Conservation (phyloP, 1,140 invertebrate genomes). For the Ips typographus region DNA sequence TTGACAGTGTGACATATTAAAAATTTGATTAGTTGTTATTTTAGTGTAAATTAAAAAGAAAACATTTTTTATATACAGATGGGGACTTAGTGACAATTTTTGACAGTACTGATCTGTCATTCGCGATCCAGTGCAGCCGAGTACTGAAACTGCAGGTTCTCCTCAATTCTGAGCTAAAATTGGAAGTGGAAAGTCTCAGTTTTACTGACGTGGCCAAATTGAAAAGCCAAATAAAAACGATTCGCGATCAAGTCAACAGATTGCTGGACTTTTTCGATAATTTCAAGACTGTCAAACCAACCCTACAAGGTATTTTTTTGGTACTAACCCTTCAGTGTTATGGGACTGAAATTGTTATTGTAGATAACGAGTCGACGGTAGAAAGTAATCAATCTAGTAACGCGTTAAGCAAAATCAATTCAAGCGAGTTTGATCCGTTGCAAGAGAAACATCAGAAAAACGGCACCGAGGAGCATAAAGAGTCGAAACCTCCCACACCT, state of each 20-base stretch:
- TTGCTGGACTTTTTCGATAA: slow-evolving; percentile 60
- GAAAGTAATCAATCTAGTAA: slow-evolving; percentile 21
- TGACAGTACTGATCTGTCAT: slow-evolving; percentile 72
- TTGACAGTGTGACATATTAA: too few species aligned
- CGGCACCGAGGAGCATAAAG: slow-evolving; percentile 40
- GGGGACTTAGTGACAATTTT: slow-evolving; percentile 75
- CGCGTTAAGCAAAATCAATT: slow-evolving; percentile 47
- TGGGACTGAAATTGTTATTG: too few species aligned
- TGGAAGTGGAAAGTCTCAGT: slow-evolving; percentile 36
- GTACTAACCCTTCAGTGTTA: too few species aligned
- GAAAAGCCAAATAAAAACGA: slow-evolving; percentile 58
- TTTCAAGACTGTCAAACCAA: slow-evolving; percentile 20
- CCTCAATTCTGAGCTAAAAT: slow-evolving; percentile 50
- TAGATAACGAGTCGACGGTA: too few species aligned
- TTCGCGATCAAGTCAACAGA: slow-evolving; percentile 63
- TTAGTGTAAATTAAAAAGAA: too few species aligned
- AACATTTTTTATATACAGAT: slow-evolving; percentile 56
- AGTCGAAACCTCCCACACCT: slow-evolving; percentile 42
- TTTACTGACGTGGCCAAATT: slow-evolving; percentile 55
- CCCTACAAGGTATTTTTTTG: slow-evolving; percentile 19
- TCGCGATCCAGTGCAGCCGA: slow-evolving; percentile 72
- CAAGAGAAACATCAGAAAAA: slow-evolving; percentile 48
- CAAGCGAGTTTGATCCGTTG: slow-evolving; percentile 52
- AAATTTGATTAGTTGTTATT: too few species aligned
- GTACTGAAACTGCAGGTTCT: slow-evolving; percentile 69